phyloP scores from a whole-genome alignment of 2,888 invertebrate species.

The Chrysopilus asiliformis region DNA sequence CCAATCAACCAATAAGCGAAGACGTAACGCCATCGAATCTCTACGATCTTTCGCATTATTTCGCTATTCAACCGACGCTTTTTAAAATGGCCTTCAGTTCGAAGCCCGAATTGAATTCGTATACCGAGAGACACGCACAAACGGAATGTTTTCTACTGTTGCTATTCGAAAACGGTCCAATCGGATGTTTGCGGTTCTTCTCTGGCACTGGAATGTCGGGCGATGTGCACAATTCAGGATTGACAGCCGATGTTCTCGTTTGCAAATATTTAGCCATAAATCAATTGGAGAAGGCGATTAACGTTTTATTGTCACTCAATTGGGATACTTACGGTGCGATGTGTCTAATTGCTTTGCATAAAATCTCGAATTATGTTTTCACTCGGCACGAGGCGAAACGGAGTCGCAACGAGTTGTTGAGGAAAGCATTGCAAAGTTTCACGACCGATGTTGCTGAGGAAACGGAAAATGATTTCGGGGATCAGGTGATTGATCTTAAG shows the following conservation, averaged over 20 bases:
- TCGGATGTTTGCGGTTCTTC: conserved; percentile 41
- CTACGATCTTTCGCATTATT: conserved; percentile 46
- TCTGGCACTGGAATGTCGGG: conserved; percentile 37
- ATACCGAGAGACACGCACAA: conserved; percentile 33
- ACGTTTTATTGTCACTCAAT: conserved; percentile 51
- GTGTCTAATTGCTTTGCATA: conserved; percentile 61
- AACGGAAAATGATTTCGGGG: conserved; percentile 58
- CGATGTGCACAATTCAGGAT: conserved; percentile 36
- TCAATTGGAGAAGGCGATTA: conserved; percentile 55
- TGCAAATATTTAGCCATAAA: conserved; percentile 49
- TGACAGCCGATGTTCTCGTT: conserved; percentile 47
- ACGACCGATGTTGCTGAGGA: conserved; percentile 53
- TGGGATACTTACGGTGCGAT: conserved; percentile 66
- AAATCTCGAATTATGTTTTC: conserved; percentile 50
- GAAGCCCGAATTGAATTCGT: conserved; percentile 36
- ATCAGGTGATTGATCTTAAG: conserved; percentile 67
- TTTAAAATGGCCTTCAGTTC: conserved; percentile 45
- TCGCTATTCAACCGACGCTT: conserved; percentile 40
- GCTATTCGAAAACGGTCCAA: conserved; percentile 48
- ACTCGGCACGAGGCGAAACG: conserved; percentile 29
- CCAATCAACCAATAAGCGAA: conserved; percentile 52
- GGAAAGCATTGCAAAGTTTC: conserved; percentile 69
- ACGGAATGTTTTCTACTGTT: conserved; percentile 43
- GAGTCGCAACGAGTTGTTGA: conserved; percentile 42
- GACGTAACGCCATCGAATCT: conserved; percentile 47